Evolutionary conservation across 1,140 invertebrate species (phyloP), one percentile per base, ranked within the genome.

Genomic region (Sitobion miscanthi): DNA sequence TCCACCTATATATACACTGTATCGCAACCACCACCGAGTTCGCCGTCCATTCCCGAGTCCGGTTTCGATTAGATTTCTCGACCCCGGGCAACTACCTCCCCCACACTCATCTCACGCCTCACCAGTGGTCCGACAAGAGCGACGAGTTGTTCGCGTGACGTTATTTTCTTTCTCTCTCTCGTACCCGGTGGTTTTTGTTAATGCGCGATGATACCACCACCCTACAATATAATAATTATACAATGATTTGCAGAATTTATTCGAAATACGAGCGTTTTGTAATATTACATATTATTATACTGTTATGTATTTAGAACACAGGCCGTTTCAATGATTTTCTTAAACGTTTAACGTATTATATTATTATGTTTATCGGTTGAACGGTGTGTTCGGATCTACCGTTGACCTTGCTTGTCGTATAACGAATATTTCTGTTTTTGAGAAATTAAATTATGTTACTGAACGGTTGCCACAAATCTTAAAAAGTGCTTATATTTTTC

Each of bases 21-120:
- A 30, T 49, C 45, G 4, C 77, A 82, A 2, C 77, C 83, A 25
- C 83, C 42, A 3, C 17, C 49, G 49, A 35, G 47, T 21, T 69
- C 42, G 5, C 83, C 83, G 4, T 77, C 6, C 49, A 49, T n/a
- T 47, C 35, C 49, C 8, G 23, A 89, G 35, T 89, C 35, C 87
- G 52, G 35, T 57, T 35, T 89, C 25, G 87, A 89, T 89, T 89
- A 89, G 87, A 89, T 57, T 89, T 89, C 35, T 30, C 86, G 25
- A 47, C 47, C 30, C 45, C 30, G 35, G 42, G 30, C 86, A n/a
- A 77, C 62, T n/a, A 3, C 20, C 14, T 77, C 62, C 1, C 30
- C 62, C 30, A 77, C 62, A 77, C n/a, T 35, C n/a, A 17, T 14
- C 14, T 35, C n/a, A 2, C 14, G 14, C 30, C 30, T n/a, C 3